These are phyloP conservation scores for Eulacestoma nigropectus DNA, from an alignment of 2,113 vertebrate genomes.

Conservation along the genomic window DNA sequence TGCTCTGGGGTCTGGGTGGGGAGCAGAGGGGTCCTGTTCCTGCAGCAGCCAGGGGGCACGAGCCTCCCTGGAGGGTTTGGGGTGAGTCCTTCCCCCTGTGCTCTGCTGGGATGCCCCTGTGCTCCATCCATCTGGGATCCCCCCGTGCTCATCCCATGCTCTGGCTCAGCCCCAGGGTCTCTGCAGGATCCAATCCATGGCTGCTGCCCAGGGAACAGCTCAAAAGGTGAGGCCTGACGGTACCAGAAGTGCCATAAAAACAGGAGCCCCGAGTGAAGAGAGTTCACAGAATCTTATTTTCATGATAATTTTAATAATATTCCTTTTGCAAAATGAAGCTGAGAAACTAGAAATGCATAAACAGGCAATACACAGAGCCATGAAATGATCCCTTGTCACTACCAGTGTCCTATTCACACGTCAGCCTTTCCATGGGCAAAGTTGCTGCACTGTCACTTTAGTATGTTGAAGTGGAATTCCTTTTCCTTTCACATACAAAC, in stretches of 20 bases:
- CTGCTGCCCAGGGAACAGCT: background rate
- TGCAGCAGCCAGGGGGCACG: rapidly evolving
- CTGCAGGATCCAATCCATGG: background rate
- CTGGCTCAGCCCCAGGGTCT: background rate
- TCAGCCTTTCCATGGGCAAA: background rate
- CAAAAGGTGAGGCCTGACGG: background rate
- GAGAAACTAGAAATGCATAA: slow-evolving; percentile 46
- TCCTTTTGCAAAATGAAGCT: slow-evolving; percentile 44
- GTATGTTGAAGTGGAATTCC: background rate
- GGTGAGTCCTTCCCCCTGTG: background rate
- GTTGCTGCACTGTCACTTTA: background rate
- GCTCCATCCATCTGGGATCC: background rate
- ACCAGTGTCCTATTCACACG: background rate
- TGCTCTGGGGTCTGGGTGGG: background rate
- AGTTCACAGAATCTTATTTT: slow-evolving; percentile 43
- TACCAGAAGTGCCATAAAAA: background rate
- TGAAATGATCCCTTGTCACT: background rate
- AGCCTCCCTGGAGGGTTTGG: background rate
- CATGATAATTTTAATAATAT: slow-evolving; percentile 43
- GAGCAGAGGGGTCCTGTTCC: background rate
- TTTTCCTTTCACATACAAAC: background rate
- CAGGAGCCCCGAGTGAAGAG: background rate
- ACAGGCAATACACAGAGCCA: slow-evolving; percentile 31
- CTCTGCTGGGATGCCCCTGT: rapidly evolving
- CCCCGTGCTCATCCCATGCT: rapidly evolving